Base-by-base conservation (phyloP, 2,797 vertebrate species). In the Rhinichthys osculus region DNA sequence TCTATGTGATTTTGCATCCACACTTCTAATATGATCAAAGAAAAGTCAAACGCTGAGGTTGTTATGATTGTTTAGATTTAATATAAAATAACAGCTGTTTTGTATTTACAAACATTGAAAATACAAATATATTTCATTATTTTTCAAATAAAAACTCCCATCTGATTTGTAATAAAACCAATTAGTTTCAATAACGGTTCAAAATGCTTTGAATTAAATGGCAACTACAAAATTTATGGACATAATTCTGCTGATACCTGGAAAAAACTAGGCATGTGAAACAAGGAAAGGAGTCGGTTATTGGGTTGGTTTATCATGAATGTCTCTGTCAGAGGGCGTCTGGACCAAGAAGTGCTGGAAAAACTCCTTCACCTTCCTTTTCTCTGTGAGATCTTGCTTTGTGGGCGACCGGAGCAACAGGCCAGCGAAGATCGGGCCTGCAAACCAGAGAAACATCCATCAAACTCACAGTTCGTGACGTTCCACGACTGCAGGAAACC, bases 341-440 rank as follows among this genome's bases (percentile, higher is more conserved):
- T 92, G 91, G 50, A 84, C 0, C 71, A 99, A 95, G 92, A 99
- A 99, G 87, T 97, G 96, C 21, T 90, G 95, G 91, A 99, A 95
- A 67, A 99, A 99, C 38, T 97, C 96, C 92, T 97, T 97, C n/a
- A 95, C 96, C 90, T 96, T 98, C 91, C 93, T 97, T 93, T 98
- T 99, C 78, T 97, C 96, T 0, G 87, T 84, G 2, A 95, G 92
- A 83, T 97, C 95, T 7, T 97, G 97, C 1, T 93, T 92, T 4
- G 89, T 91, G 0, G 95, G 91, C 9, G 97, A 96, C 33, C 95
- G 95, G 66, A 99, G 94, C 13, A 99, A 85, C 90, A 99, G 92
- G 1, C 95, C 95, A 84, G 97, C 96, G 89, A 99, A 99, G 90
- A 98, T 95, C 74, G 96, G 97, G 33, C 94, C 98, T 97, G 89